A percentile compares a stretch with the other conserved stretches of the same genome.
phyloP scores from a whole-genome alignment of 2,888 invertebrate species.

The Deilephila porcellus region DNA sequence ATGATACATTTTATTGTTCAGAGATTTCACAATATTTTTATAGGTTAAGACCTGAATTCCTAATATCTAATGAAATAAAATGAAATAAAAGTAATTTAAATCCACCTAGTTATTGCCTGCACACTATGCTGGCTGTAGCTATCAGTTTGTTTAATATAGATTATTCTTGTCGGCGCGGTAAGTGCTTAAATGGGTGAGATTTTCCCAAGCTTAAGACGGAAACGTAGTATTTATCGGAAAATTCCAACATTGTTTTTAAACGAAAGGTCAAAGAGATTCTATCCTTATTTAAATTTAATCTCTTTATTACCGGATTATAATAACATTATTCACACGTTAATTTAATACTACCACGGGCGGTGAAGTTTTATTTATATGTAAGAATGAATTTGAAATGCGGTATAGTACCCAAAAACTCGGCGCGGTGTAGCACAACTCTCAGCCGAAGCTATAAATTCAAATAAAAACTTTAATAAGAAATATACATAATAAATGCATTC shows the following conservation, averaged over 20 bases:
- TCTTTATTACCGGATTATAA: no score
- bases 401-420: neutral
- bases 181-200: neutral
- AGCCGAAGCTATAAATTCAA: slow-evolving; percentile 16
- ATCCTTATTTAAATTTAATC: no score
- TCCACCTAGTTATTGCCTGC: no score
- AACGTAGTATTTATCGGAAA: neutral
- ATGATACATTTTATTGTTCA: no score
- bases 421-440: neutral
- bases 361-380: neutral
- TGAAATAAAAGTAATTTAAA: no score
- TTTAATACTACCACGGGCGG: no score
- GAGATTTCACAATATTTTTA: no score
- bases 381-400: neutral
- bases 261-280: neutral
- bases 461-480: slow-evolving; percentile 18
- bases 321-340: no score
- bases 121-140: no score
- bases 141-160: neutral
- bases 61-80: no score
- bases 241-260: neutral
- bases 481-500: slow-evolving; percentile 21
- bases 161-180: neutral
- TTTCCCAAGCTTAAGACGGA: neutral
- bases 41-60: no score